Evolutionary conservation across 2,888 invertebrate species (phyloP).

Genomic region (Quadroppia sp.): DNA sequence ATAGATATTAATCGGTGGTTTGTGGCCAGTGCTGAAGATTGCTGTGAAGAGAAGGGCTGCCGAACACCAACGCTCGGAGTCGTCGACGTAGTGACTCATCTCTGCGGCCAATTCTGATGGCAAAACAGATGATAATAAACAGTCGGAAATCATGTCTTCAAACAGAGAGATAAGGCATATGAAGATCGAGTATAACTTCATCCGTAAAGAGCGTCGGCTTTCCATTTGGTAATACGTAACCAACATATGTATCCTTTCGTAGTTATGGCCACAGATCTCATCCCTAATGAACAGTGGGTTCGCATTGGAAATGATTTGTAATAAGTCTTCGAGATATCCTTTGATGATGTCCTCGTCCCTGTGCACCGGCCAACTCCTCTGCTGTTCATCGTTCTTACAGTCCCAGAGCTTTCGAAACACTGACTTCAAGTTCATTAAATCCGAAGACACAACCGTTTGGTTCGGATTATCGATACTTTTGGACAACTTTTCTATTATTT

Average conservation of each 20-base stretch:
- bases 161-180: constrained; percentile 39
- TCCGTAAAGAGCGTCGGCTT: constrained; percentile 53
- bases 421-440: constrained; percentile 73
- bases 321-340: constrained; percentile 64
- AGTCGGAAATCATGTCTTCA: constrained; percentile 43
- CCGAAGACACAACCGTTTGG: constrained; percentile 63
- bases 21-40: constrained; percentile 84
- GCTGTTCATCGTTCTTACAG: constrained; percentile 91
- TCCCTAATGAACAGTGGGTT: constrained; percentile 81
- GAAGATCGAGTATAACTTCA: constrained; percentile 42
- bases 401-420: constrained; percentile 77
- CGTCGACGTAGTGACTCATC: constrained; percentile 53
- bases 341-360: constrained; percentile 86
- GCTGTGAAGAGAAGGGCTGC: constrained; percentile 77
- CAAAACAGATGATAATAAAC: constrained; percentile 74
- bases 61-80: constrained; percentile 68
- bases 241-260: constrained; percentile 74
- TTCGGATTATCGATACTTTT: constrained; percentile 38
- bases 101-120: constrained; percentile 84
- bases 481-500: constrained; percentile 24
- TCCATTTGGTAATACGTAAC: constrained; percentile 97
- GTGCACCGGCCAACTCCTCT: constrained; percentile 89
- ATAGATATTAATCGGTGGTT: constrained; percentile 80
- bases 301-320: constrained; percentile 61
- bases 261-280: constrained; percentile 76